Conservation (phyloP, 1,140 invertebrate genomes). For the Megathymus violae region DNA sequence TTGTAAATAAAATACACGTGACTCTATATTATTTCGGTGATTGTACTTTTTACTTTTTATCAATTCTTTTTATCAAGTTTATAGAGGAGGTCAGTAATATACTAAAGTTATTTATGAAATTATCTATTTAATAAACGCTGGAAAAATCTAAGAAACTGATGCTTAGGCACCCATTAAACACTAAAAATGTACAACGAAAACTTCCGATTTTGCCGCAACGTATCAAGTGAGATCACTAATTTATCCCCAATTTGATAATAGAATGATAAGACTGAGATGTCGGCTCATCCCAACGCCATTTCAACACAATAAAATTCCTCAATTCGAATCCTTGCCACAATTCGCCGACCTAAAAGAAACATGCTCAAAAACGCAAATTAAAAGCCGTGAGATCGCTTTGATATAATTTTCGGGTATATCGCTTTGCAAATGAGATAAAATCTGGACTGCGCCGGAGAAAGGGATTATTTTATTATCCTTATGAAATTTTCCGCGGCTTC, state of each 20-base stretch:
- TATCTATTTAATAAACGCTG: no score
- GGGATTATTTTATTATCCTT: conserved; percentile 66
- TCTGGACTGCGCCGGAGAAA: conserved; percentile 42
- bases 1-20: no score
- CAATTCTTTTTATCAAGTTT: no score
- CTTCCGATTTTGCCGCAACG: conserved; percentile 11
- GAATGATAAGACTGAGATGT: conserved; percentile 10
- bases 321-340: conserved; percentile 31
- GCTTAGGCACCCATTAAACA: no score
- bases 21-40: no score
- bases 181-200: no score
- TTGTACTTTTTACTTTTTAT: no score
- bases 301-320: conserved; percentile 35
- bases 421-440: conserved; percentile 56
- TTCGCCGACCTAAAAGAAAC: conserved; percentile 39
- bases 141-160: no score
- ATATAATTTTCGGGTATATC: conserved; percentile 56
- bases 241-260: background rate
- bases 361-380: conserved; percentile 45
- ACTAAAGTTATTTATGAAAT: no score
- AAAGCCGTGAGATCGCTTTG: conserved; percentile 41
- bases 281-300: conserved; percentile 26
- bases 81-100: no score
- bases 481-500: conserved; percentile 48
- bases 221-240: background rate